Evolutionary conservation across 2,113 vertebrate species (phyloP).

Genomic region (Engystomops pustulosus): DNA sequence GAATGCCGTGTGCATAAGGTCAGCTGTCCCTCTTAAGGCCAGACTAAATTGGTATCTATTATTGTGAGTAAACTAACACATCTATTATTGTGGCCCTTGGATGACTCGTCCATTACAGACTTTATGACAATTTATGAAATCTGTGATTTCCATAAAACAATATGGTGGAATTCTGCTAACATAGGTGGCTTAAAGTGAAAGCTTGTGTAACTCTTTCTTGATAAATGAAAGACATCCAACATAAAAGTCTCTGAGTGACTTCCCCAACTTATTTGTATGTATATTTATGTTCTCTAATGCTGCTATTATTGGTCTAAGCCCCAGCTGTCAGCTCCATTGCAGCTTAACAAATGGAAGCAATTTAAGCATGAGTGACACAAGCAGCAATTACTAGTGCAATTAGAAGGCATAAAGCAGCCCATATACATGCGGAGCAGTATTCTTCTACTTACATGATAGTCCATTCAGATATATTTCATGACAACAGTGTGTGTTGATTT

Average conservation of each 20-base stretch:
- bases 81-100: too few relatives aligned
- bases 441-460: background rate
- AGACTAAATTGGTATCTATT: too few relatives aligned
- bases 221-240: background rate
- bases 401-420: slow-evolving; percentile 25
- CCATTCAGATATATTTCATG: slow-evolving; percentile 21
- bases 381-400: slow-evolving; percentile 43
- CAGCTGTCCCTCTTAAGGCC: too few relatives aligned
- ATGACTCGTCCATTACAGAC: too few relatives aligned
- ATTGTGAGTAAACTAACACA: too few relatives aligned
- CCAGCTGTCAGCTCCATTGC: slow-evolving; percentile 40
- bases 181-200: background rate
- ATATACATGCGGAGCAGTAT: slow-evolving; percentile 33
- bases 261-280: slow-evolving; percentile 16
- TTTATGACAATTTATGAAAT: too few relatives aligned
- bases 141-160: background rate
- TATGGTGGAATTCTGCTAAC: background rate
- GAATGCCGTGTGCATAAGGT: too few relatives aligned
- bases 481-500: slow-evolving; percentile 8
- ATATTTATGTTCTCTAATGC: slow-evolving; percentile 34
- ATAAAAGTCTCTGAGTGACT: background rate
- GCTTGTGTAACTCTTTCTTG: background rate
- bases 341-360: slow-evolving; percentile 41
- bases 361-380: slow-evolving; percentile 41
- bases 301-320: slow-evolving; percentile 43